phyloP scores from a whole-genome alignment of 64 coral and sea anemone genomes.

The Anthopleura sola region DNA sequence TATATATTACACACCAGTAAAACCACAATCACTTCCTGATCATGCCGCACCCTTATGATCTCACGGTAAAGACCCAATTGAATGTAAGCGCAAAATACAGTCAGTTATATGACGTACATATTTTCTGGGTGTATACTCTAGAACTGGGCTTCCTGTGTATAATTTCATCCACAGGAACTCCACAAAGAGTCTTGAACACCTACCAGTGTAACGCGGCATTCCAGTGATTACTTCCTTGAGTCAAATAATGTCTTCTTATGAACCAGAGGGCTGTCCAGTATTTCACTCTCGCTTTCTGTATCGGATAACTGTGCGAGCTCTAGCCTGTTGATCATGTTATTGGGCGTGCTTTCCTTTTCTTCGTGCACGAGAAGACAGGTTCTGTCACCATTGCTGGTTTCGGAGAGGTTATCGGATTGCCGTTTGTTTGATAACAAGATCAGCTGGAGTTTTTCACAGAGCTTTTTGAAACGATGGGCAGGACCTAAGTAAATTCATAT shows the following conservation, averaged over 20 bases:
- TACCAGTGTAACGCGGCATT: neutral
- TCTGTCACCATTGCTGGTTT: slow-evolving; percentile 37
- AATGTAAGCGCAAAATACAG: neutral
- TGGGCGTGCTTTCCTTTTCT: neutral
- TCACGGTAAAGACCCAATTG: neutral
- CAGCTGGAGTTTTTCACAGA: slow-evolving; percentile 90
- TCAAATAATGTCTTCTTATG: slow-evolving; percentile 6
- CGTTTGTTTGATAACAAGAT: slow-evolving; percentile 73
- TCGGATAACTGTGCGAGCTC: slow-evolving; percentile 71
- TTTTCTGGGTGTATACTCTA: neutral
- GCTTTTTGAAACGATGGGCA: slow-evolving; percentile 84
- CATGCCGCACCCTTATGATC: neutral
- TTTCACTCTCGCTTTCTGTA: slow-evolving; percentile 87
- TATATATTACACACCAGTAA: too few relatives aligned
- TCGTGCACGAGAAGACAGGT: slow-evolving; percentile 22
- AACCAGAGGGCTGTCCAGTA: slow-evolving; percentile 41
- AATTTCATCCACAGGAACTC: neutral
- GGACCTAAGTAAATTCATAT: slow-evolving; percentile 41
- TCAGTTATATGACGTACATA: neutral
- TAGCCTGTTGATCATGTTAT: slow-evolving; percentile 34
- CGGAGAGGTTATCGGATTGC: slow-evolving; percentile 21
- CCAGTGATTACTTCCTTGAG: neutral
- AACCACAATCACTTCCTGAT: neutral
- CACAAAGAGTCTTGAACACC: neutral
- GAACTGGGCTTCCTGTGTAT: slow-evolving; percentile 1